Evolutionary conservation across 1,140 invertebrate genomes (phyloP), one percentile per base, ranked within the genome.

Genomic region (Trachymyrmex septentrionalis): DNA sequence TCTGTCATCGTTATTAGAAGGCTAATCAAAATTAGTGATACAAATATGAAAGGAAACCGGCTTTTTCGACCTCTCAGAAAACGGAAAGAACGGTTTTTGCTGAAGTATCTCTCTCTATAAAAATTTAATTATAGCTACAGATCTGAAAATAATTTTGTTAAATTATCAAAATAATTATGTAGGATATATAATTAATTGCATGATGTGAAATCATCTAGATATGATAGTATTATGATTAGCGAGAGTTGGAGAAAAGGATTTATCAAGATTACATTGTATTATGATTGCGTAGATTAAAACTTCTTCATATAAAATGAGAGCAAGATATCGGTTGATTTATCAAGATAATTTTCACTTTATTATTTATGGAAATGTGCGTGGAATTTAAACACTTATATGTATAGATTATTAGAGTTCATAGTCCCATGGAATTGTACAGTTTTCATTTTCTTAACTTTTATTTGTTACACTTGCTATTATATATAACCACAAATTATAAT

Each of bases 281-380:
- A 9, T 14, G 75, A 78, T 78, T 38, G 21, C 34, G 34, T 59
- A 82, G 66, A 82, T 82, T 59, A 72, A 34, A 63, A 50, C 19
- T 85, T 63, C 76, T 85, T 21, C 3, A 4, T 59, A 4, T 12
- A 9, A 75, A 84, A 84, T 24, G n/a, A n/a, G 10, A 85, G 27
- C 30, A 27, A 48, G 14, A 3, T 21, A 55, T 80, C 12, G 21
- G 2, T 27, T 75, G 16, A 61, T 73, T 73, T 48, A 73, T 66
- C 10, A 61, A n/a, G 27, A 73, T 73, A 48, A 82, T 61, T 57
- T 30, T 72, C 10, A 27, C 3, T n/a, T 72, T 9, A 71, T 73
- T 72, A 12, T 82, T 16, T n/a, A n/a, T n/a, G n/a, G n/a, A n/a
- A n/a, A 1, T 44, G 2, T 34, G 10, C 27, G 2, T 34, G 10